Base-by-base conservation (phyloP, 2,888 invertebrate species). In the Eugnorisma glareosa region DNA sequence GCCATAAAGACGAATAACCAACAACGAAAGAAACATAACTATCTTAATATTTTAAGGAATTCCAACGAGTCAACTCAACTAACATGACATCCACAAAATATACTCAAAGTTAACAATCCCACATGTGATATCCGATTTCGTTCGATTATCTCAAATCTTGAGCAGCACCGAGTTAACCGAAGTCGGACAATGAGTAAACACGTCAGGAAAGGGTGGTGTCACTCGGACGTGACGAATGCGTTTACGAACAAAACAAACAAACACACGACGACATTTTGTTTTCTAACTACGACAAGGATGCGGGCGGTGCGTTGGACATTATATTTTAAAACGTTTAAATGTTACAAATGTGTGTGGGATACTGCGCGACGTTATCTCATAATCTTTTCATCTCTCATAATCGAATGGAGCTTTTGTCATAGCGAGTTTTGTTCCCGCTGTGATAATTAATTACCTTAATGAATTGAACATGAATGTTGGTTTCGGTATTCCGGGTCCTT, bases 171-270 rank as follows among this genome's bases (percentile, higher is more conserved):
- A 83, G 78, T 75, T 64, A 73, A 45, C 51, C 66, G 37, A 31
- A 71, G 57, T 69, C 48, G 66, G 78, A 83, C 84, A 83, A 78
- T 86, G 79, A 83, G 84, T 86, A 84, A 86, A 83, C 86, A 86
- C 79, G 79, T 83, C 79, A 78, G 73, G 73, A 83, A 88, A 89
- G 87, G 87, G 87, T 84, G 87, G 82, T 85, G 79, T 87, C 84
- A 73, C 81, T 85, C 76, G 77, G 71, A 77, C 91, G 89, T 93
- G 94, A 94, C 94, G 92, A 93, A 94, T 91, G 91, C 87, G 77
- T 90, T 93, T 91, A 91, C 85, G 89, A 91, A 86, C 88, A 92
- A 92, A 89, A 89, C 93, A 95, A 95, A 95, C 93, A 95, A 95
- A 95, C 94, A 95, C 94, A 81, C 76, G 80, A 85, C 83, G 89